Evolutionary conservation across 2,888 invertebrate species (phyloP).

Genomic region (Lucinisca nassula): DNA sequence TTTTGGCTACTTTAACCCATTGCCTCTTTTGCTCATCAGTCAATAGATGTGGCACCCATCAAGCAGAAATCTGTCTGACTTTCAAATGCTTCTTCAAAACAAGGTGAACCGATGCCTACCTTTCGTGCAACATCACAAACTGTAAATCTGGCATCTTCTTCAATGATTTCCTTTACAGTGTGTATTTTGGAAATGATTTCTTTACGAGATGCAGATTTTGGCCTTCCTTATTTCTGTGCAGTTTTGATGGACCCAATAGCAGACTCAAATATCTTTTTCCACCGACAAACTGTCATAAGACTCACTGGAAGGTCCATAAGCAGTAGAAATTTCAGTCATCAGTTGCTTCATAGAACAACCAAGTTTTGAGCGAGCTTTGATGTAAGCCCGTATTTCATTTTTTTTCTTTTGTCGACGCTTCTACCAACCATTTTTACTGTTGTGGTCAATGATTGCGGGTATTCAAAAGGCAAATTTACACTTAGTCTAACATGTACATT

Average conservation of each 20-base stretch:
- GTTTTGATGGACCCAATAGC: neutral
- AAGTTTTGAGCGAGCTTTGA: neutral
- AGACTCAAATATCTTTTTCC: neutral
- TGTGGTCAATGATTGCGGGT: neutral
- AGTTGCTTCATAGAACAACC: no score
- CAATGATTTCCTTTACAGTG: neutral
- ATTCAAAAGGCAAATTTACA: neutral
- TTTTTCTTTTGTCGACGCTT: neutral
- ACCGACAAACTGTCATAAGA: neutral
- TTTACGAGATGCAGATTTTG: neutral
- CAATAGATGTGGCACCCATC: constrained; percentile 4
- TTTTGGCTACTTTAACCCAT: neutral
- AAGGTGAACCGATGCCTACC: neutral
- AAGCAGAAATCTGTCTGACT: neutral
- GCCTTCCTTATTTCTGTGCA: neutral
- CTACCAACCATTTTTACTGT: neutral
- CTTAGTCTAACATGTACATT: neutral
- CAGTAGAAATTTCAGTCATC: neutral
- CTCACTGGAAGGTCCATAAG: neutral
- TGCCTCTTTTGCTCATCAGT: constrained; percentile 2
- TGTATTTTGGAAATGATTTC: neutral
- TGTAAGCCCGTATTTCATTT: neutral
- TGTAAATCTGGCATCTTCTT: neutral
- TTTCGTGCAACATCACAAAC: neutral
- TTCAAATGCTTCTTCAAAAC: constrained; percentile 9